Base-by-base conservation (phyloP, 2,113 vertebrate genomes). In the Chlorodrepanis virens region DNA sequence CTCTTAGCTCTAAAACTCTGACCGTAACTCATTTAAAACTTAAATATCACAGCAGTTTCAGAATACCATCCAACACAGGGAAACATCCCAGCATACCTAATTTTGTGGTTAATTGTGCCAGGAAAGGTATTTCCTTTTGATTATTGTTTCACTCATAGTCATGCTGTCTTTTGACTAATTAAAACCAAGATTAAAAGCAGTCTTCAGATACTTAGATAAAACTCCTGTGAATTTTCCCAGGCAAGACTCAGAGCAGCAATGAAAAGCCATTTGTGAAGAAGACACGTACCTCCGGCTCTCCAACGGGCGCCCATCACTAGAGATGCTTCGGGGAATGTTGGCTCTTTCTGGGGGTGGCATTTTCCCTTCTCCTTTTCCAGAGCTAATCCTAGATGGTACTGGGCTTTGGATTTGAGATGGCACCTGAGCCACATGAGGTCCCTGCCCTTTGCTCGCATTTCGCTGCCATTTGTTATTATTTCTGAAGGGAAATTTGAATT, bases 401-500 rank as follows among this genome's bases (percentile, higher is more conserved):
- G 98, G 98, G 82, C 98, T 98, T 94, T 98, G 98, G 17, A 98
- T 96, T 89, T 98, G 99, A 14, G 99, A 98, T 19, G 99, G 98
- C 3, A 98, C 98, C 87, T 99, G 99, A 14, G 99, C 98, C 87
- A 99, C 98, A 89, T 99, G 99, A 65, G 99, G 91, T 87, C 98
- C 93, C 42, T 97, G 97, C 7, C 97, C 98, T 93, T 98, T 99
- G 97, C 91, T 97, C 15, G 98, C 97, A 63, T 98, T 99, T 93
- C 99, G 98, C 21, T 99, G 99, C 99, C 99, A 99, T 94, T 99
- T 99, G 95, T 97, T 98, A 22, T 98, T 98, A 97, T 98, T 99
- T 94, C 99, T 98, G 98, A 99, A 99, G 45, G 99, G 99, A 94
- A 99, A 99, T 97, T 99, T 99, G 95, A 99, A 98, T 56, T 99